Evolutionary conservation across 2,113 vertebrate species (phyloP), one percentile per base, ranked within the genome.

Genomic region (Chunga burmeisteri): DNA sequence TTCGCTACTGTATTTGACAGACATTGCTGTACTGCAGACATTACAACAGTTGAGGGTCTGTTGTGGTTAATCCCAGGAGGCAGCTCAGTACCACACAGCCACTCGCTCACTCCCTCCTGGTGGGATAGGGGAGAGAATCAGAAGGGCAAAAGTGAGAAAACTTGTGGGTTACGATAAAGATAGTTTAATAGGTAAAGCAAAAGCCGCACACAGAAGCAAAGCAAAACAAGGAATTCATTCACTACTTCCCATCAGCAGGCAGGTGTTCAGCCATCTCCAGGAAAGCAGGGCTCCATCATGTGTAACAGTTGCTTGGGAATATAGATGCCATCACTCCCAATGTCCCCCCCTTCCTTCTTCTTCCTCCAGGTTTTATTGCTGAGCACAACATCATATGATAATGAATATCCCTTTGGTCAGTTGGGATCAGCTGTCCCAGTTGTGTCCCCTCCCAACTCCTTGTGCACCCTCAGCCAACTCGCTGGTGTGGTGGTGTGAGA

Each of bases 401-500:
- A 66, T 9, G 29, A 4, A 42, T 62, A 82, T n/a, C 6, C 5
- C 19, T 79, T 44, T n/a, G 20, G 66, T 83, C 58, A 78, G 13
- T 15, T 56, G 44, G 21, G 6, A 16, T 66, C 79, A 91, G 13
- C 49, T 90, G 20, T 23, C 38, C 32, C 4, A 1, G 1, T 9
- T 53, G 5, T 34, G 25, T 20, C 4, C 10, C 6, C 27, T 90
- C 19, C 5, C 11, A 65, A 9, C 7, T 30, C 12, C 26, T 42
- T 70, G 56, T 36, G 12, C 25, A 21, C 6, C 8, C 26, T 11
- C 17, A 63, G 16, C 4, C 29, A 56, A 10, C 11, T 42, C 1
- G 0, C 25, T 55, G 2, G 1, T 16, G 7, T 9, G 1, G 0
- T 3, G 3, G 8, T 4, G 2, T n/a, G 16, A 66, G 30, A n/a